These are phyloP conservation scores for Oedothorax gibbosus DNA, from an alignment of 1,140 invertebrate species.

Conservation along the genomic window DNA sequence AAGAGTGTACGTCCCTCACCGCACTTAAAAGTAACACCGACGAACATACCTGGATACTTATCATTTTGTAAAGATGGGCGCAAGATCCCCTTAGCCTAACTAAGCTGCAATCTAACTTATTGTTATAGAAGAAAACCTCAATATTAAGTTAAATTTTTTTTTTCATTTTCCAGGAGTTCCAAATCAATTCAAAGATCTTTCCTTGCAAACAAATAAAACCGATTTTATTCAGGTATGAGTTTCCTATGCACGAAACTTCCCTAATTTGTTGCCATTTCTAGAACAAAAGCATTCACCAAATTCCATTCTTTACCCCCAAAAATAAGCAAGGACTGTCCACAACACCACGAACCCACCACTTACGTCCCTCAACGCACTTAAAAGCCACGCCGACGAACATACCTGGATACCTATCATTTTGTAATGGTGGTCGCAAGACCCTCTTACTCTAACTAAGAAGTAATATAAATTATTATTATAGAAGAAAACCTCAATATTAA, in stretches of 20 bases:
- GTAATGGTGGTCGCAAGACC: slow-evolving; percentile 1
- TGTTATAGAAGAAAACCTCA: no score
- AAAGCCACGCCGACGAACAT: slow-evolving; percentile 22
- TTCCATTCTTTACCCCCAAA: neutral
- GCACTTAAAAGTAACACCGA: neutral
- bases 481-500: no score
- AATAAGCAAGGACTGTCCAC: neutral
- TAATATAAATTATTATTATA: no score
- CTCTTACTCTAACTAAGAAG: neutral
- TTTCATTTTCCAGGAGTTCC: no score
- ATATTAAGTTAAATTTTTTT: no score
- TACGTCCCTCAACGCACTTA: neutral
- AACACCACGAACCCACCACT: no score
- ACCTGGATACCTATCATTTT: slow-evolving; percentile 29
- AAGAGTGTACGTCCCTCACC: no score
- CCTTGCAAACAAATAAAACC: no score
- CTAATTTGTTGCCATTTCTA: neutral
- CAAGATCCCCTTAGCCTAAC: neutral
- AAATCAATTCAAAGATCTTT: no score
- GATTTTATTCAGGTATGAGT: no score
- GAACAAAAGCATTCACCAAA: neutral
- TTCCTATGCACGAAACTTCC: no score
- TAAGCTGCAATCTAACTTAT: no score
- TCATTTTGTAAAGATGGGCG: slow-evolving; percentile 16
- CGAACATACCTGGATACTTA: slow-evolving; percentile 20